Evolutionary conservation across 1,140 invertebrate genomes (phyloP), one percentile per base, ranked within the genome.

Genomic region (Leptinotarsa defecta): DNA sequence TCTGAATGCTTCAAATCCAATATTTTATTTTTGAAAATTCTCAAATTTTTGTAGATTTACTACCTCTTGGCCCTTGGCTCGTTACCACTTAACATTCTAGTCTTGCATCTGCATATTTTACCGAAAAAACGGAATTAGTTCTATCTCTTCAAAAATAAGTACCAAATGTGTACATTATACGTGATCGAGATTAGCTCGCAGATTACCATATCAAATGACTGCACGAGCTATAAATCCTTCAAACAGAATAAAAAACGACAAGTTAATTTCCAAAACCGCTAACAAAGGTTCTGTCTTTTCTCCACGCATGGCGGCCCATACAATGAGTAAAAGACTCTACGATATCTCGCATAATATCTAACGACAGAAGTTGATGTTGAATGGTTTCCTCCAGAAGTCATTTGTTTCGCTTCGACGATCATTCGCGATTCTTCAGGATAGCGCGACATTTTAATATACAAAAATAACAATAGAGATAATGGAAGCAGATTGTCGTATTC

Each of bases 381-480:
- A 61, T 73, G n/a, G 71, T 65, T 75, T 75, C 70, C 71, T 78
- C 63, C 57, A 57, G 52, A 57, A 76, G 74, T 78, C 74, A 78
- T 78, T 78, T 78, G 77, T 76, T 65, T 68, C 74, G 74, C 48
- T 78, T 76, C 69, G 77, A 68, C 67, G 74, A 73, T 65, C 63
- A 75, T 73, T 76, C 48, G 77, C 77, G 77, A 78, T 78, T 68
- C 74, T 67, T 22, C 71, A 20, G 76, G 77, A 78, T 78, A 78
- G 74, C 77, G 70, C 74, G 74, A 76, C 77, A 73, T 73, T 76
- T 78, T 78, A 78, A 78, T 78, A 78, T 76, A 76, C 74, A 74
- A 78, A 75, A 78, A 77, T 75, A 74, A 75, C 61, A 48, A 64
- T 71, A 48, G 52, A 22, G 63, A 73, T 72, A 70, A 71, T 71